Conservation (phyloP, 1,140 invertebrate species). For the Micrasema minimum region DNA sequence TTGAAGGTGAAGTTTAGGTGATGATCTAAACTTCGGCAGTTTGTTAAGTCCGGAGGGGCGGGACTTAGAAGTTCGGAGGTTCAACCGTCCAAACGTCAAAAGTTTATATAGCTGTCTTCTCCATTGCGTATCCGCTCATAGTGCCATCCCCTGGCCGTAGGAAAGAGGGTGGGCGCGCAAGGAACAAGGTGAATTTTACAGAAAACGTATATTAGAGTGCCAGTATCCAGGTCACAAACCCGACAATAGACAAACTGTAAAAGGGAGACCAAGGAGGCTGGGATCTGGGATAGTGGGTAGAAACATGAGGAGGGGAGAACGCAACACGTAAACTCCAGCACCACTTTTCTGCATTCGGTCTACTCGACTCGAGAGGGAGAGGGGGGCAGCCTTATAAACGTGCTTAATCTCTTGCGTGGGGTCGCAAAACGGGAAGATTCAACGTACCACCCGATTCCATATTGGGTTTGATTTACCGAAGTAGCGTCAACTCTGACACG, state of each 20-base stretch:
- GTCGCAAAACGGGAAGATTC: conserved; percentile 7
- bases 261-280: background rate
- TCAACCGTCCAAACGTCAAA: conserved; percentile 18
- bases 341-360: background rate
- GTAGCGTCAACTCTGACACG: background rate
- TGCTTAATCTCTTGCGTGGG: background rate
- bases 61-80: background rate
- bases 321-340: conserved; percentile 15
- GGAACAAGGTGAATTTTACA: background rate
- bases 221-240: conserved; percentile 6
- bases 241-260: conserved; percentile 14
- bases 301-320: background rate
- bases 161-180: background rate
- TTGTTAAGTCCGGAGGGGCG: conserved; percentile 15
- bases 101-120: conserved; percentile 13
- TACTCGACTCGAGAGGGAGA: background rate
- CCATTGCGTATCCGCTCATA: background rate
- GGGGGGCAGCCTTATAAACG: background rate
- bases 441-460: background rate
- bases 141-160: background rate
- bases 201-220: conserved; percentile 6
- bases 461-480: conserved; percentile 10
- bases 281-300: background rate
- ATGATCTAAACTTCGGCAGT: conserved; percentile 22
- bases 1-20: background rate